A percentile compares a stretch with the other conserved stretches of the same genome.
phyloP scores from a whole-genome alignment of 2,797 vertebrate genomes.

The Glyptemys insculpta region DNA sequence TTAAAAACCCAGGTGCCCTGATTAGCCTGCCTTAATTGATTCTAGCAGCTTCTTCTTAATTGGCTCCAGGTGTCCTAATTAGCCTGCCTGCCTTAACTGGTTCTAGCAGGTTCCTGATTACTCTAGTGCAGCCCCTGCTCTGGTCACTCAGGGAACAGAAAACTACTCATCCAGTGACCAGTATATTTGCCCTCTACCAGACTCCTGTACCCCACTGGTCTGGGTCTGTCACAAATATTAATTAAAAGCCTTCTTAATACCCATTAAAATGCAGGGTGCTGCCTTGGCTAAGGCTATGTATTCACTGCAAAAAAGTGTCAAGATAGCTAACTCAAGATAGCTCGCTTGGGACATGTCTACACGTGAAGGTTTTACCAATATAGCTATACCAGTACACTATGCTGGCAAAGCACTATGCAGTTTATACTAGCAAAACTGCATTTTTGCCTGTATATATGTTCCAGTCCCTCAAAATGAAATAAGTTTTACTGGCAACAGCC shows the following conservation, averaged over 20 bases:
- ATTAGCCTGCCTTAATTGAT: no score
- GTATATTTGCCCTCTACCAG: no score
- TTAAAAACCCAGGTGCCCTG: no score
- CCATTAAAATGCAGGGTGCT: background rate
- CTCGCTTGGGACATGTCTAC: background rate
- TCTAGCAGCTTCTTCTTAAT: no score
- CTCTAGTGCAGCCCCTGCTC: no score
- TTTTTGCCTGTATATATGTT: background rate
- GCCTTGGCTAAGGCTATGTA: background rate
- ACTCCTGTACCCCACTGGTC: no score
- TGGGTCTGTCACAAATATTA: background rate
- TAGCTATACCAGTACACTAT: conserved; percentile 37
- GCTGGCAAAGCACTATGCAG: conserved; percentile 32
- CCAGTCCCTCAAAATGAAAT: background rate
- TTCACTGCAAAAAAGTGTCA: background rate
- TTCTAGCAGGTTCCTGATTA: no score
- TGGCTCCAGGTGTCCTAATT: no score
- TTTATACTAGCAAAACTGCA: background rate
- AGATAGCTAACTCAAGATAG: conserved; percentile 9
- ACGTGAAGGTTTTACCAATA: conserved; percentile 26
- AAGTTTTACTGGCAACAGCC: background rate
- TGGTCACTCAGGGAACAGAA: no score
- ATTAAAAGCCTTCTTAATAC: background rate
- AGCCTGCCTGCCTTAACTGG: no score
- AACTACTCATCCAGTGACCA: no score